phyloP scores from a whole-genome alignment of 2,888 invertebrate genomes.

The Drosophila atroscutellata region DNA sequence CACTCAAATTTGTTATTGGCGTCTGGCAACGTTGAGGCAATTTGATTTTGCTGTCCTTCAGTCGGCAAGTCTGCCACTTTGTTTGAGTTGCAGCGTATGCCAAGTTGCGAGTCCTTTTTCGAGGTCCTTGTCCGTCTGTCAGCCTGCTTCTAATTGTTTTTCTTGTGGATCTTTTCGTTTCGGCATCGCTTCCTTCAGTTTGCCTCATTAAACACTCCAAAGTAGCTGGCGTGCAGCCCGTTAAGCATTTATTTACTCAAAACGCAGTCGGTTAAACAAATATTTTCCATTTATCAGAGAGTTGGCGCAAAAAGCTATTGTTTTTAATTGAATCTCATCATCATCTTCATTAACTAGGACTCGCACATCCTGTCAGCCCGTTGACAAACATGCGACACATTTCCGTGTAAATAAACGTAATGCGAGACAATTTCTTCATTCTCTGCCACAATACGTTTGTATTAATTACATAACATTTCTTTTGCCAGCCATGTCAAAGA shows the following conservation, averaged over 20 bases:
- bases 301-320: slow-evolving; percentile 8
- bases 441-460: slow-evolving; percentile 27
- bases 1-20: slow-evolving; percentile 54
- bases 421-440: slow-evolving; percentile 34
- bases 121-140: slow-evolving; percentile 42
- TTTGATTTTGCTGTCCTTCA: slow-evolving; percentile 40
- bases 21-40: slow-evolving; percentile 55
- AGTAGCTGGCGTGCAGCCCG: slow-evolving; percentile 50
- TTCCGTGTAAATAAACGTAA: slow-evolving; percentile 57
- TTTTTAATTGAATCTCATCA: slow-evolving; percentile 43
- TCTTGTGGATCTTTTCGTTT: slow-evolving; percentile 34
- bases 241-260: slow-evolving; percentile 58
- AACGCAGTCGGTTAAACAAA: slow-evolving; percentile 25
- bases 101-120: slow-evolving; percentile 46
- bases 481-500: slow-evolving; percentile 49
- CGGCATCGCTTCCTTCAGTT: slow-evolving; percentile 15
- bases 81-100: slow-evolving; percentile 49
- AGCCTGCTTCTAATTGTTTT: slow-evolving; percentile 57
- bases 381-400: slow-evolving; percentile 48
- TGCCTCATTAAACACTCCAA: slow-evolving; percentile 54
- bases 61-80: slow-evolving; percentile 27
- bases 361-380: slow-evolving; percentile 51
- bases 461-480: slow-evolving; percentile 61
- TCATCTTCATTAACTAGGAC: slow-evolving; percentile 1
- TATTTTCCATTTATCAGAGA: slow-evolving; percentile 9